phyloP scores from a whole-genome alignment of 2,113 vertebrate species.

The Plecotus auritus region DNA sequence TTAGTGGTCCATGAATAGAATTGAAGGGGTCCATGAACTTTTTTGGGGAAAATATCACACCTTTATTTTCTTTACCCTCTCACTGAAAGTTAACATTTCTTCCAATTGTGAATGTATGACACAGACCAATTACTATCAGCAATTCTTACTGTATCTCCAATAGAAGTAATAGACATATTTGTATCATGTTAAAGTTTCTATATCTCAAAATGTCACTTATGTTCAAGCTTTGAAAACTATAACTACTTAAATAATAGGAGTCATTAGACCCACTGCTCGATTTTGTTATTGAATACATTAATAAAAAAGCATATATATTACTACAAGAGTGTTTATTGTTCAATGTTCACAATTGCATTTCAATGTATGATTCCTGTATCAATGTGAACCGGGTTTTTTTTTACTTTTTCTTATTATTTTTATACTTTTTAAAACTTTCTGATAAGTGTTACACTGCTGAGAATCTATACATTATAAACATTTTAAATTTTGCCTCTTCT shows the following conservation, averaged over 20 bases:
- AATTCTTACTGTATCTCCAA: background rate
- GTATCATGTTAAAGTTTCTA: background rate
- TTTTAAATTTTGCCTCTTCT: background rate
- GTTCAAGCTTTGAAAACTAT: background rate
- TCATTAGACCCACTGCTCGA: background rate
- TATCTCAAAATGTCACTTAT: background rate
- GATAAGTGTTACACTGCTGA: background rate
- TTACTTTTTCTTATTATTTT: background rate
- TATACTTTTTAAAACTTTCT: background rate
- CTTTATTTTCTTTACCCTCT: background rate
- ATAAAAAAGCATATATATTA: background rate
- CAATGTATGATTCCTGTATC: background rate
- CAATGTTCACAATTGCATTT: background rate
- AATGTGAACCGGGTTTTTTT: background rate
- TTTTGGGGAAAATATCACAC: background rate
- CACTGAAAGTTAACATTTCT: background rate
- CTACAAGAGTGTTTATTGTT: background rate
- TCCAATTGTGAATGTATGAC: background rate
- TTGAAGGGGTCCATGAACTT: background rate
- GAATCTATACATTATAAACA: background rate
- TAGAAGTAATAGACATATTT: background rate
- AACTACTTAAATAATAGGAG: background rate
- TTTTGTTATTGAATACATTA: background rate
- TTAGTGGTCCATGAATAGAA: background rate
- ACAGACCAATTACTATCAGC: background rate